Evolutionary conservation across 2,797 vertebrate species (phyloP).

Genomic region (Rhadinocentrus ornatus): DNA sequence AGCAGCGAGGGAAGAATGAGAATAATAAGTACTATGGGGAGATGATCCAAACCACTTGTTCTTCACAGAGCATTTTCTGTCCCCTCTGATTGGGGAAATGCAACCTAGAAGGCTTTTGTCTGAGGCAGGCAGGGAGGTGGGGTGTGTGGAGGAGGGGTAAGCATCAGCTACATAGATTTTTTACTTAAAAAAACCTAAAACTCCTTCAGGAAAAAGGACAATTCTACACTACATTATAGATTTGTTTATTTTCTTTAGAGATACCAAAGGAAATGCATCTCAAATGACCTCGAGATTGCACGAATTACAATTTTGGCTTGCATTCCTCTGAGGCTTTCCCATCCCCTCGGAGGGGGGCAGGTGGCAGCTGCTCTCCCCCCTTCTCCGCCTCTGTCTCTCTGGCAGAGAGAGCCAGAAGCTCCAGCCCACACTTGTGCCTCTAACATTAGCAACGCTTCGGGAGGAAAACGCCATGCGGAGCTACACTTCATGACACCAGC

Average conservation of each 20-base stretch:
- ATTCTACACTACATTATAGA: background rate
- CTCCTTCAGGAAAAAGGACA: background rate
- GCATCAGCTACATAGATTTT: background rate
- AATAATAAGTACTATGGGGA: constrained; percentile 12
- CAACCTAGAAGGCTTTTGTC: constrained; percentile 62
- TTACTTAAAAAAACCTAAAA: constrained; percentile 4
- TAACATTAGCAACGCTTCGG: constrained; percentile 71
- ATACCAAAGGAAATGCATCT: background rate
- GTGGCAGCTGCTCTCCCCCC: constrained; percentile 70
- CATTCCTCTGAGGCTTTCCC: constrained; percentile 45
- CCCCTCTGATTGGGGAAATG: constrained; percentile 45
- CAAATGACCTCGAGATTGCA: constrained; percentile 3
- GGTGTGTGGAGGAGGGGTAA: background rate
- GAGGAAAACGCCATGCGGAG: constrained; percentile 73
- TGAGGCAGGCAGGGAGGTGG: constrained; percentile 41
- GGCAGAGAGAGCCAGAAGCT: constrained; percentile 59
- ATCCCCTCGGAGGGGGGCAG: constrained; percentile 56
- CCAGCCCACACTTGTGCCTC: constrained; percentile 64
- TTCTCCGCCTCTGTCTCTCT: constrained; percentile 31
- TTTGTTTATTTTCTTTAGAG: background rate
- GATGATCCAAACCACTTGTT: constrained; percentile 49
- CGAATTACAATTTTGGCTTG: constrained; percentile 23
- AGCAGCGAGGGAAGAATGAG: constrained; percentile 13
- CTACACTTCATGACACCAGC: constrained; percentile 36
- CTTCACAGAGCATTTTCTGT: constrained; percentile 43